These are phyloP conservation scores for Poecilia wingei DNA, from an alignment of 2,797 vertebrate genomes.

Conservation along the genomic window DNA sequence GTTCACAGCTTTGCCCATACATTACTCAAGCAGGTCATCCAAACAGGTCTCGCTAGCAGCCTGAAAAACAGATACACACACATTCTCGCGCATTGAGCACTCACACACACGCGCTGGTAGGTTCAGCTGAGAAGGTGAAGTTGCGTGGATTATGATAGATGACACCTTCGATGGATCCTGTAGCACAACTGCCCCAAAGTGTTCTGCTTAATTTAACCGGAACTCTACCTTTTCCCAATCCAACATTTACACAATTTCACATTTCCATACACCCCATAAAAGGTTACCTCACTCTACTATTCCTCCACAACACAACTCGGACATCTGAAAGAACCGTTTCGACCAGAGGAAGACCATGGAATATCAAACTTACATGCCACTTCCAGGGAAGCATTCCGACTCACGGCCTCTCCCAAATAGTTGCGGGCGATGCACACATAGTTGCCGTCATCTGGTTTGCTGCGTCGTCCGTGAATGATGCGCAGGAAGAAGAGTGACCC, in stretches of 20 bases:
- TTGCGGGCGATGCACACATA: conserved; percentile 95
- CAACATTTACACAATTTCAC: conserved; percentile 45
- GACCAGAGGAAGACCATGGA: conserved; percentile 13
- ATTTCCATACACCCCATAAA: conserved; percentile 23
- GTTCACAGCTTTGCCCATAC: conserved; percentile 72
- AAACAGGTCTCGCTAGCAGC: conserved; percentile 72
- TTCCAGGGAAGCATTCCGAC: conserved; percentile 94
- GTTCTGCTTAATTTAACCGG: conserved; percentile 85
- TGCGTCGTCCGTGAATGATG: conserved; percentile 94
- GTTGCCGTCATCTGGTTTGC: conserved; percentile 95
- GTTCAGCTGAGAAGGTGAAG: conserved; percentile 61
- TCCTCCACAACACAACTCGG: conserved; percentile 20
- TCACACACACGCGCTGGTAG: conserved; percentile 33
- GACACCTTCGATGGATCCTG: conserved; percentile 40
- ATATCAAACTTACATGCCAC: conserved; percentile 90
- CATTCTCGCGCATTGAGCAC: conserved; percentile 31
- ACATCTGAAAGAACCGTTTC: conserved; percentile 16
- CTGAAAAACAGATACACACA: conserved; percentile 62
- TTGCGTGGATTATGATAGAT: conserved; percentile 69
- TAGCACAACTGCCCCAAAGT: conserved; percentile 49
- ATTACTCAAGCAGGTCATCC: conserved; percentile 78
- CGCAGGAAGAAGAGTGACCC: conserved; percentile 96
- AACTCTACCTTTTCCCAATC: conserved; percentile 59
- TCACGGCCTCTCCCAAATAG: conserved; percentile 95
- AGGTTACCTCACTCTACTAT: conserved; percentile 35